Conservation (phyloP, 2,113 vertebrate genomes). For the Thermophis baileyi region DNA sequence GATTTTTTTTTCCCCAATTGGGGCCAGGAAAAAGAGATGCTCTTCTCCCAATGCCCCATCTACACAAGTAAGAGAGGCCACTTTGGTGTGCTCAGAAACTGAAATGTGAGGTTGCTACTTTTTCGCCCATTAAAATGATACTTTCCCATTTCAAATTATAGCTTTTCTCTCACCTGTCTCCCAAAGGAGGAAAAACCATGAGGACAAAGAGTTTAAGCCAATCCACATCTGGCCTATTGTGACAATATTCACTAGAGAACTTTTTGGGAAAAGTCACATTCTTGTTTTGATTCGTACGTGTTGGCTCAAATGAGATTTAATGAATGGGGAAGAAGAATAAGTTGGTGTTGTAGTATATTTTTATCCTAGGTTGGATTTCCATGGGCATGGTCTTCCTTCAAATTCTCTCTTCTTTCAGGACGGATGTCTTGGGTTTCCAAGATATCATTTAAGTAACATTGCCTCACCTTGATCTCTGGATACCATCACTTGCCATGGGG, state of each 20-base stretch:
- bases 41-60: neutral
- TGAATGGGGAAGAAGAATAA: conserved; percentile 56
- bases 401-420: conserved; percentile 34
- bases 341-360: conserved; percentile 19
- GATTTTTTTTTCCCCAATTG: conserved; percentile 1
- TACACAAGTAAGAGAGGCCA: conserved; percentile 1
- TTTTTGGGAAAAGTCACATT: conserved; percentile 51
- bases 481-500: conserved; percentile 22
- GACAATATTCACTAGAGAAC: conserved; percentile 43
- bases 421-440: conserved; percentile 43
- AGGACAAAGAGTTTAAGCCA: neutral
- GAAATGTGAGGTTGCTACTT: neutral
- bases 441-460: conserved; percentile 68
- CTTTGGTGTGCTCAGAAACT: neutral
- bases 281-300: conserved; percentile 50
- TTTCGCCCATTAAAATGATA: neutral
- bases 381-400: conserved; percentile 39
- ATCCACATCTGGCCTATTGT: conserved; percentile 24
- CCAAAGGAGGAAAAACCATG: neutral
- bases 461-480: conserved; percentile 37
- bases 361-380: conserved; percentile 20
- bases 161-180: neutral
- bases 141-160: neutral
- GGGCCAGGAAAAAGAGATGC: neutral
- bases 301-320: conserved; percentile 55